Percentiles rank a stretch among this genome's conserved stretches.
These are phyloP conservation scores for Nemopilema nomurai DNA, from an alignment of 30 jellyfish, hydroid and myxozoan genomes.

Conservation along the genomic window DNA sequence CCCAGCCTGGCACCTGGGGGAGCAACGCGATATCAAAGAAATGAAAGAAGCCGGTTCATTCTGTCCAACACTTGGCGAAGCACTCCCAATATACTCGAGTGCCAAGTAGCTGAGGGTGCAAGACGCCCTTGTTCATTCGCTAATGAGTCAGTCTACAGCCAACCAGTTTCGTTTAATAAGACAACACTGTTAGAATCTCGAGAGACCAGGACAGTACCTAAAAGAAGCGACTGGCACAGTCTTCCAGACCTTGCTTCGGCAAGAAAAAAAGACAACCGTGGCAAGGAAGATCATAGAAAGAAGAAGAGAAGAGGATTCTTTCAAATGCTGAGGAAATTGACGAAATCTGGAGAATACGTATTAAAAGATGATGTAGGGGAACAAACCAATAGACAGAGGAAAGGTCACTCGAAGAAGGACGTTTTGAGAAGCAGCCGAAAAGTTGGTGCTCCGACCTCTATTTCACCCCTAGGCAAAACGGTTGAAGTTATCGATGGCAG, in stretches of 20 bases:
- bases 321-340: constrained; percentile 14
- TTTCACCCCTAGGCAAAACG: constrained; percentile 22
- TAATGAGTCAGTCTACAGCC: not conserved
- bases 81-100: constrained; percentile 31
- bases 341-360: constrained; percentile 47
- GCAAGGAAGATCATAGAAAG: not conserved
- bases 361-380: constrained; percentile 2
- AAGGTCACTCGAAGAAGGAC: not conserved
- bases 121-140: constrained; percentile 16
- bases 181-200: not conserved
- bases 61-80: constrained; percentile 40
- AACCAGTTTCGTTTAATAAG: not conserved
- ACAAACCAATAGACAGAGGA: not conserved
- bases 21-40: not conserved
- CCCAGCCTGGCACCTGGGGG: not conserved
- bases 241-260: constrained; percentile 28
- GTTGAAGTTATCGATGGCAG: constrained; percentile 27
- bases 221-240: constrained; percentile 25
- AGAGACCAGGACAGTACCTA: not conserved
- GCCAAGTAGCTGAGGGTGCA: not conserved
- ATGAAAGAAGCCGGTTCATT: not conserved
- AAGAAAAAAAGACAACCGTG: not conserved
- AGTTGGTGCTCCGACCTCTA: constrained; percentile 1
- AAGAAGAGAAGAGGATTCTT: constrained; percentile 21
- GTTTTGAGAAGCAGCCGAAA: not conserved